A percentile compares a stretch with the other conserved stretches of the same genome.
Conservation (phyloP, 2,113 vertebrate genomes). For the Aramus guarauna region DNA sequence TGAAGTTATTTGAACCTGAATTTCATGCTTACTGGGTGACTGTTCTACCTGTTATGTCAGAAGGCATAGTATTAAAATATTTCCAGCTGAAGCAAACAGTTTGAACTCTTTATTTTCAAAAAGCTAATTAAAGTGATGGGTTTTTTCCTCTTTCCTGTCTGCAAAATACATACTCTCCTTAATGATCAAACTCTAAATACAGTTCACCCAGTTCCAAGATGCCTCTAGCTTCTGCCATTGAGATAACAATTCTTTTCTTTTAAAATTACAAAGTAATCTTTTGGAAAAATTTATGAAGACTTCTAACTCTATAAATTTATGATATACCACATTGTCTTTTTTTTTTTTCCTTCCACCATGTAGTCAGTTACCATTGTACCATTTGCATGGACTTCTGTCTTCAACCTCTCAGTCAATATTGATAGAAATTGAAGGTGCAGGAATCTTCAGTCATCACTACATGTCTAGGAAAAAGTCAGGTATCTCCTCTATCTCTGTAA, state of each 20-base stretch:
- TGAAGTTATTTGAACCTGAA: neutral
- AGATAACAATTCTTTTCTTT: neutral
- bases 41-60: neutral
- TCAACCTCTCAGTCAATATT: neutral
- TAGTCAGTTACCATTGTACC: neutral
- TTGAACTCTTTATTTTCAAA: neutral
- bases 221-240: neutral
- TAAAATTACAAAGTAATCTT: neutral
- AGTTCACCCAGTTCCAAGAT: neutral
- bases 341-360: neutral
- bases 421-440: neutral
- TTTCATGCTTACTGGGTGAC: neutral
- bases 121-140: neutral
- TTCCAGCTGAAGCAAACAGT: neutral
- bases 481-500: neutral
- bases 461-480: neutral
- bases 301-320: neutral
- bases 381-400: neutral
- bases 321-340: neutral
- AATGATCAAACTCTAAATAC: neutral
- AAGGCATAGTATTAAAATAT: neutral
- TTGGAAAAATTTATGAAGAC: neutral
- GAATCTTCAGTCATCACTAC: neutral
- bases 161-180: neutral
- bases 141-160: neutral